These are phyloP conservation scores for Drosophila paranaensis DNA, from an alignment of 2,888 invertebrate species.

Conservation along the genomic window DNA sequence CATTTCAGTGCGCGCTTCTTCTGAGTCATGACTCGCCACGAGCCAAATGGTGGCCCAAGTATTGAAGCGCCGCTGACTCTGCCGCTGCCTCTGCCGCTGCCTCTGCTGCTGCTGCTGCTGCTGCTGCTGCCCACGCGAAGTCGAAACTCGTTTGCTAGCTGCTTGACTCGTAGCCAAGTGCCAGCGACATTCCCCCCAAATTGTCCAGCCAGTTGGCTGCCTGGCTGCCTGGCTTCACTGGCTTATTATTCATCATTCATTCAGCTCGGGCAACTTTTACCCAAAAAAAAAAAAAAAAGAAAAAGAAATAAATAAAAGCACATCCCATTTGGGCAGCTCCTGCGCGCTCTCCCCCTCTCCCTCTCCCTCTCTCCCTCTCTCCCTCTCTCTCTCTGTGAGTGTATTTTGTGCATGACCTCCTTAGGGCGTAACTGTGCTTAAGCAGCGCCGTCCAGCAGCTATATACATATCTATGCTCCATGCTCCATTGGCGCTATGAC, in stretches of 20 bases:
- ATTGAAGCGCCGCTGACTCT: slow-evolving; percentile 22
- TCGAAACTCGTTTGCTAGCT: slow-evolving; percentile 51
- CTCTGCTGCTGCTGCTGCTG: not conserved
- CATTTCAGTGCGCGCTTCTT: slow-evolving; percentile 24
- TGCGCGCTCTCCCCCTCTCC: not conserved
- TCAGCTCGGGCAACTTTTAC: slow-evolving; percentile 56
- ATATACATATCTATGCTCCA: slow-evolving; percentile 17
- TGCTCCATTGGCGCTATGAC: slow-evolving; percentile 21
- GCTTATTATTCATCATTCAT: slow-evolving; percentile 44
- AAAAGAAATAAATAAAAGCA: slow-evolving; percentile 17
- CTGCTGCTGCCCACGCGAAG: slow-evolving; percentile 50
- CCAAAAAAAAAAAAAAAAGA: slow-evolving; percentile 17
- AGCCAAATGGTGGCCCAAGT: slow-evolving; percentile 56
- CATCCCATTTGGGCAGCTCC: slow-evolving; percentile 44
- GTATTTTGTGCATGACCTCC: slow-evolving; percentile 64
- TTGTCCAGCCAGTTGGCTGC: slow-evolving; percentile 1
- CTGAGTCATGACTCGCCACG: slow-evolving; percentile 73
- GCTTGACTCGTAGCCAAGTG: slow-evolving; percentile 14
- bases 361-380: not conserved
- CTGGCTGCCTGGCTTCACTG: too few relatives aligned
- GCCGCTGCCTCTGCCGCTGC: not conserved
- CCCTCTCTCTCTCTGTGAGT: not conserved
- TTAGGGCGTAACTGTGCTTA: slow-evolving; percentile 78
- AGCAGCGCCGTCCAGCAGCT: slow-evolving; percentile 43
- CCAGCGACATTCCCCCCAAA: slow-evolving; percentile 4